Conservation (phyloP, 2,113 vertebrate species). For the Phyllostomus hastatus region DNA sequence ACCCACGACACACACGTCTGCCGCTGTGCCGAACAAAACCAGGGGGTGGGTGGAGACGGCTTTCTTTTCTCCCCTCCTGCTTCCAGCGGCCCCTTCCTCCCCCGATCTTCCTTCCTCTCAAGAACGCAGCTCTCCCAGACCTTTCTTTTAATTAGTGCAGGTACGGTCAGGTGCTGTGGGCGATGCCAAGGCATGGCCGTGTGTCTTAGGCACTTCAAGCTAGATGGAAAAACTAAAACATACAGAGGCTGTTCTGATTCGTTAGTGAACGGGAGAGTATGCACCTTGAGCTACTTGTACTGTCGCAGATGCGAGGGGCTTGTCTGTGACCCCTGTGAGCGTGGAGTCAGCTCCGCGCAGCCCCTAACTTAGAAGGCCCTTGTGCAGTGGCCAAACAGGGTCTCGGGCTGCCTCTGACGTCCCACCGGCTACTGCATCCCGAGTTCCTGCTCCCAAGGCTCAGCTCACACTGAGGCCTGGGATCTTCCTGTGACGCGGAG, state of each 20-base stretch:
- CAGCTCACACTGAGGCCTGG: neutral
- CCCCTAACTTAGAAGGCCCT: neutral
- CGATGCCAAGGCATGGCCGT: neutral
- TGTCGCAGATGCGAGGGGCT: neutral
- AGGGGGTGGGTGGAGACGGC: neutral
- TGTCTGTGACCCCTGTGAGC: neutral
- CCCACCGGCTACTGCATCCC: neutral
- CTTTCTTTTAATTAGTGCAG: neutral
- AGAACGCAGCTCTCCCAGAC: neutral
- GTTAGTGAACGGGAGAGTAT: neutral
- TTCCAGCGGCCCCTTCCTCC: neutral
- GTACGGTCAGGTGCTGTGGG: neutral
- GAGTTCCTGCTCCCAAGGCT: neutral
- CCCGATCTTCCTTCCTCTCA: neutral
- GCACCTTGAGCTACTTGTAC: neutral
- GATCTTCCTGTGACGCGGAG: neutral
- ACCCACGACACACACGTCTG: rapidly evolving
- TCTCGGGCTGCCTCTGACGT: neutral
- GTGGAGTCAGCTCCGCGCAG: neutral
- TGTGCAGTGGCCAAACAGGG: neutral
- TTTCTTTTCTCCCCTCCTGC: neutral
- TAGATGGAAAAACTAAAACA: neutral
- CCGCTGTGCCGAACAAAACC: neutral
- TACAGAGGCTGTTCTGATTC: neutral
- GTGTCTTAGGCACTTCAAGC: neutral